Conservation (phyloP, 1,140 invertebrate species). For the Araneus ventricosus region DNA sequence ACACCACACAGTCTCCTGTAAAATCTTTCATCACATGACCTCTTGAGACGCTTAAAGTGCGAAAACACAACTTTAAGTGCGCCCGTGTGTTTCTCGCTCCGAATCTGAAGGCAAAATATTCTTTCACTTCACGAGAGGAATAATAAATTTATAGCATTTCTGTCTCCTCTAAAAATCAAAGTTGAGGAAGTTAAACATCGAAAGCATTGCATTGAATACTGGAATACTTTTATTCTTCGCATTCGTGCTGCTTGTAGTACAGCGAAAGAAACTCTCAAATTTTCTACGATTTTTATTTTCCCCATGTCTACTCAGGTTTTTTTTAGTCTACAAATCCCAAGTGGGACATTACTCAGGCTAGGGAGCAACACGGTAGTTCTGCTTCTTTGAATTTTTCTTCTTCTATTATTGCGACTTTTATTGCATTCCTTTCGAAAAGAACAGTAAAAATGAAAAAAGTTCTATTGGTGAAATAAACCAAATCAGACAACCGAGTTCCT, state of each 20-base stretch:
- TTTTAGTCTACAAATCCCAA: background rate
- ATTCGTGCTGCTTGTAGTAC: background rate
- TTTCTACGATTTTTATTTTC: background rate
- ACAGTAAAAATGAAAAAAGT: too few species aligned
- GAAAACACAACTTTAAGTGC: background rate
- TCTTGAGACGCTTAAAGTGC: background rate
- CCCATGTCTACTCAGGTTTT: background rate
- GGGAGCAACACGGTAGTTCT: background rate
- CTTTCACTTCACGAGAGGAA: background rate
- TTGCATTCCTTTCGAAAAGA: background rate
- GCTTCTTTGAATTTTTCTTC: background rate
- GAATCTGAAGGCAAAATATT: background rate
- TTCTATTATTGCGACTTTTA: background rate
- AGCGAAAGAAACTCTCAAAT: background rate
- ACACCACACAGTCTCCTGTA: background rate
- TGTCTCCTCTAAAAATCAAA: background rate
- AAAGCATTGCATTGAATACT: background rate
- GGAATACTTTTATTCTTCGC: background rate
- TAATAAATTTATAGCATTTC: background rate
- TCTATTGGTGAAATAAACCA: background rate
- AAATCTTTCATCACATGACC: background rate
- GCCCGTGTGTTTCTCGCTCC: background rate
- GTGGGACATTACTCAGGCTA: background rate
- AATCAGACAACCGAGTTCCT: too few species aligned
- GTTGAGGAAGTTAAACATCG: background rate